Evolutionary conservation across 1,140 invertebrate genomes (phyloP), one percentile per base, ranked within the genome.

Genomic region (Drosophila grimshawi): DNA sequence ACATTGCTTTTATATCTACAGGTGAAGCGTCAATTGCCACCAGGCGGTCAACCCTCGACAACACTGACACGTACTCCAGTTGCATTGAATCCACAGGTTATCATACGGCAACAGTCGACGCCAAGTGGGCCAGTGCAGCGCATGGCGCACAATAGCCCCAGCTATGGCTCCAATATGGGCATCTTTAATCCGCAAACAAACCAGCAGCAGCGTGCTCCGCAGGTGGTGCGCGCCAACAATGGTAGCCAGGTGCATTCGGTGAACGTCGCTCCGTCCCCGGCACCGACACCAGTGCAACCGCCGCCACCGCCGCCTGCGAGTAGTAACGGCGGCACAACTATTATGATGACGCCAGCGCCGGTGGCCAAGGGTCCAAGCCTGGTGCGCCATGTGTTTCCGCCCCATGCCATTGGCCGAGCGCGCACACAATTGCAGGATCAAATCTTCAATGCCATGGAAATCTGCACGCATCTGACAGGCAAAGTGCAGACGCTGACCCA

Each of bases 381-480:
- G 8, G 72, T 85, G 27, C 85, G 90, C 2, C 90, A 90, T 10
- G 39, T 77, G 0, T 92, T 77, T 43, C 39, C 39, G 10, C 29
- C 57, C 85, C 8, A 78, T 10, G 11, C 78, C 0, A 49, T 92
- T 49, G 92, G 92, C 4, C 61, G 63, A 8, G 85, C 92, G 4
- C 86, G 91, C 0, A 48, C 78, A 1, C 85, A 86, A 51, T 59
- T 92, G 65, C 92, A 92, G 61, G 82, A 90, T 8, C 90, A 92
- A 56, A 85, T 92, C 41, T 91, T 92, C 41, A 90, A 65, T 70
- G 91, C 86, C 10, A 91, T 92, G 88, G 91, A 92, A 51, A 92
- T 92, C 39, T 92, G 92, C 46, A 90, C 89, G 2, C 92, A 92
- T 69, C 83, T 92, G 5, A 91, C 82, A 5, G 78, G 81, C 3